Evolutionary conservation across 2,113 vertebrate genomes (phyloP).

Genomic region (Brachirus orientalis): DNA sequence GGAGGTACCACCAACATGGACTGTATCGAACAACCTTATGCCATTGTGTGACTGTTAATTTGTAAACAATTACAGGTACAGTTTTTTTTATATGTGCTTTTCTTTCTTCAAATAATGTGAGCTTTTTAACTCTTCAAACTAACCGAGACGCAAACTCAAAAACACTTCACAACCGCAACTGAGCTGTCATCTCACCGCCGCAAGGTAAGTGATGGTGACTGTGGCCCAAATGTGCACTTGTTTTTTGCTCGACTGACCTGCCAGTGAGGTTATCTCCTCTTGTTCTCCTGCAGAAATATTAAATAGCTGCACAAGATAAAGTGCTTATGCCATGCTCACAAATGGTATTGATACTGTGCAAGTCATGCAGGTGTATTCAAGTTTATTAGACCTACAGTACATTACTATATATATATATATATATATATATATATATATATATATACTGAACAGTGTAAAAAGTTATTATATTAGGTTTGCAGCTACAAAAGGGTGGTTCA

Average conservation of each 20-base stretch:
- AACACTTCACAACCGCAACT: conserved; percentile 31
- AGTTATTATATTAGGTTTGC: not conserved
- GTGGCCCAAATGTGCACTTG: not conserved
- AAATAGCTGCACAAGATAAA: no score
- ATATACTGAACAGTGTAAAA: not conserved
- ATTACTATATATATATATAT: no score
- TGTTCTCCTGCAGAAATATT: not conserved
- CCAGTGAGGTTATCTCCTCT: no score
- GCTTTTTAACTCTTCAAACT: conserved; percentile 5
- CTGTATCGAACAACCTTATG: conserved; percentile 38
- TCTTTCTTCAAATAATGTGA: conserved; percentile 17
- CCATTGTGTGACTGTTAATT: conserved; percentile 30
- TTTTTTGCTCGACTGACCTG: not conserved
- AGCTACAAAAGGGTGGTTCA: conserved; percentile 1
- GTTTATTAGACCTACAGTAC: no score
- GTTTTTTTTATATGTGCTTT: not conserved
- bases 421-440: no score
- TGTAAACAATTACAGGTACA: conserved; percentile 38
- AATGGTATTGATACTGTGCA: no score
- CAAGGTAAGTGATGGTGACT: conserved; percentile 68
- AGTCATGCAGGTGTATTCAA: no score
- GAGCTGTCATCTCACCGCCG: conserved; percentile 56
- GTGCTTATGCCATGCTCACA: no score
- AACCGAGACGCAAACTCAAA: conserved; percentile 15
- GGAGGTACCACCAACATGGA: conserved; percentile 30